phyloP scores from a whole-genome alignment of 2,888 invertebrate genomes.

The Allolobophora icterica region DNA sequence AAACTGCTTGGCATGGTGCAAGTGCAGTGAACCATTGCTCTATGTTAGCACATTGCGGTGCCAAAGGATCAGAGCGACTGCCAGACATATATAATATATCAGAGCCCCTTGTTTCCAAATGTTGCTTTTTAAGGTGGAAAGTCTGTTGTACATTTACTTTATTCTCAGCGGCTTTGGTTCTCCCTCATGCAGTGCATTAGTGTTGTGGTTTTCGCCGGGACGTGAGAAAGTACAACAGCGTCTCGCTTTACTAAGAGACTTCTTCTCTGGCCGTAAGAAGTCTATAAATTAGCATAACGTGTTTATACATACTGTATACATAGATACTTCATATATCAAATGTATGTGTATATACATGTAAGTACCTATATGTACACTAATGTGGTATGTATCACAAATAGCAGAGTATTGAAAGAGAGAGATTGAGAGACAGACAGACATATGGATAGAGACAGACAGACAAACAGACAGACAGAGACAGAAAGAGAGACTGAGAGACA shows the following conservation, averaged over 20 bases:
- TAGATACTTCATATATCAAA: not conserved
- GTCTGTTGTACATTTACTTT: not conserved
- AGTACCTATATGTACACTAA: not conserved
- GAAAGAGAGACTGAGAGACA: not conserved
- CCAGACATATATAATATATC: not conserved
- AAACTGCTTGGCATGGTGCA: too few species aligned
- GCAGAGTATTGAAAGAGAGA: not conserved
- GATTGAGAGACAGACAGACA: not conserved
- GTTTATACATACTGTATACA: not conserved
- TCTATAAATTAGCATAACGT: not conserved
- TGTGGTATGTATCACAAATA: too few species aligned
- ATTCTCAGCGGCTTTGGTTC: not conserved
- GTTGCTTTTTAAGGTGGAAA: not conserved
- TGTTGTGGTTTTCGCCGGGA: not conserved
- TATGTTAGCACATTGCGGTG: too few species aligned
- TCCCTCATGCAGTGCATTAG: too few species aligned
- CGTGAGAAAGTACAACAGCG: not conserved
- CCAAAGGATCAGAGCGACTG: too few species aligned
- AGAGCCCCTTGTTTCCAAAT: not conserved
- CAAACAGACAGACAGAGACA: not conserved
- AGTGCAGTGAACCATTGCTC: too few species aligned
- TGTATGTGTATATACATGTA: not conserved
- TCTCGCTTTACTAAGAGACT: not conserved
- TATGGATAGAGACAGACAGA: not conserved
- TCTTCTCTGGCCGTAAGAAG: slow-evolving; percentile 8